Percentiles rank a stretch among this genome's conserved stretches.
These are phyloP conservation scores for Coccyzus lansbergi DNA, from an alignment of 2,797 vertebrate genomes.

Conservation along the genomic window DNA sequence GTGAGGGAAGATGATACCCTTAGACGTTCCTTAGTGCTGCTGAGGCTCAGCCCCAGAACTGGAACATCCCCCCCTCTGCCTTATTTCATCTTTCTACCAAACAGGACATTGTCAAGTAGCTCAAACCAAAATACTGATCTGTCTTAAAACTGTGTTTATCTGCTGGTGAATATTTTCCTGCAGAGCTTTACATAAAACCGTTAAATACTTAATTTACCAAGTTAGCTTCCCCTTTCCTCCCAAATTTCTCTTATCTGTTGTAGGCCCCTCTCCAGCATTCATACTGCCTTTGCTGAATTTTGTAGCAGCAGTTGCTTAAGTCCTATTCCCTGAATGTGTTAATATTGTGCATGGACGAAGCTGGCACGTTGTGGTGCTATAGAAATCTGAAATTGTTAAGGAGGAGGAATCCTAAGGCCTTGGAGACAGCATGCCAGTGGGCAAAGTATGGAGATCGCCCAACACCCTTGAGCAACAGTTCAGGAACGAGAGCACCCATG, in stretches of 20 bases:
- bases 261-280: slow-evolving; percentile 46
- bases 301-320: slow-evolving; percentile 12
- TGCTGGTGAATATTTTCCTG: slow-evolving; percentile 8
- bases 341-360: not conserved
- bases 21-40: slow-evolving; percentile 46
- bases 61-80: slow-evolving; percentile 69
- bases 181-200: slow-evolving; percentile 32
- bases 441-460: not conserved
- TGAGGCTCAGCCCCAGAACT: slow-evolving; percentile 68
- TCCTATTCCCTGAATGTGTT: not conserved
- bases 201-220: slow-evolving; percentile 34
- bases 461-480: not conserved
- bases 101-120: slow-evolving; percentile 68
- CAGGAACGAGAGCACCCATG: not conserved
- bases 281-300: slow-evolving; percentile 30
- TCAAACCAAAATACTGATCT: slow-evolving; percentile 61
- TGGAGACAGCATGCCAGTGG: not conserved
- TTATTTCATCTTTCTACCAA: slow-evolving; percentile 67
- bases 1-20: slow-evolving; percentile 25
- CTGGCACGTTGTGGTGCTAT: not conserved
- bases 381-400: not conserved
- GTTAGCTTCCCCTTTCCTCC: slow-evolving; percentile 44
- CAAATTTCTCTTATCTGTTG: slow-evolving; percentile 17
- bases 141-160: slow-evolving; percentile 40
- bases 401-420: not conserved